A percentile compares a stretch with the other conserved stretches of the same genome.
phyloP scores from a whole-genome alignment of 64 coral and sea anemone genomes.

The Actinia equina region DNA sequence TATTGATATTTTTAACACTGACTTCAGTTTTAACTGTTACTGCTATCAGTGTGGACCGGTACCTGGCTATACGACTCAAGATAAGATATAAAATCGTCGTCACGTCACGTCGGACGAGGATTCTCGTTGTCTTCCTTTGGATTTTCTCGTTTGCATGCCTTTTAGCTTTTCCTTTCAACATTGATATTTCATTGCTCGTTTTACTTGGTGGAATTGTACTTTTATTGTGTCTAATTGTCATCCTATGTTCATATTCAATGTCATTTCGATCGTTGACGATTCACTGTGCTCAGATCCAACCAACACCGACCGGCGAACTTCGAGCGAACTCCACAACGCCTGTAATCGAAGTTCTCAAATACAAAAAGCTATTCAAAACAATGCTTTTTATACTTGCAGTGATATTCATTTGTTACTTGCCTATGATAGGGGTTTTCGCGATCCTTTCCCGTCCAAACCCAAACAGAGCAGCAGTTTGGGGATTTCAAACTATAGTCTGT shows the following conservation, averaged over 20 bases:
- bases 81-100: slow-evolving; percentile 27
- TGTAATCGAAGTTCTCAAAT: neutral
- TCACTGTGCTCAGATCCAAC: neutral
- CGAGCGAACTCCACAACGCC: neutral
- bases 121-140: neutral
- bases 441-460: neutral
- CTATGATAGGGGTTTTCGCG: neutral
- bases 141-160: neutral
- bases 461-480: neutral
- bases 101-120: neutral
- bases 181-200: neutral
- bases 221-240: neutral
- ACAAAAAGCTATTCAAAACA: slow-evolving; percentile 1
- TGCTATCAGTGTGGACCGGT: slow-evolving; percentile 37
- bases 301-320: neutral
- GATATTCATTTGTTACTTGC: neutral
- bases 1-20: neutral
- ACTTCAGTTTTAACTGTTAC: slow-evolving; percentile 16
- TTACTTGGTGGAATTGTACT: neutral
- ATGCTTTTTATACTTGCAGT: neutral
- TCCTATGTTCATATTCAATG: neutral
- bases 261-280: neutral
- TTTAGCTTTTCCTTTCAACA: slow-evolving; percentile 7
- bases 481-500: neutral
- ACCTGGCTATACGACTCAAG: neutral